Conservation (phyloP, 2,888 invertebrate species). For the Himalopsyche kuldschensis region DNA sequence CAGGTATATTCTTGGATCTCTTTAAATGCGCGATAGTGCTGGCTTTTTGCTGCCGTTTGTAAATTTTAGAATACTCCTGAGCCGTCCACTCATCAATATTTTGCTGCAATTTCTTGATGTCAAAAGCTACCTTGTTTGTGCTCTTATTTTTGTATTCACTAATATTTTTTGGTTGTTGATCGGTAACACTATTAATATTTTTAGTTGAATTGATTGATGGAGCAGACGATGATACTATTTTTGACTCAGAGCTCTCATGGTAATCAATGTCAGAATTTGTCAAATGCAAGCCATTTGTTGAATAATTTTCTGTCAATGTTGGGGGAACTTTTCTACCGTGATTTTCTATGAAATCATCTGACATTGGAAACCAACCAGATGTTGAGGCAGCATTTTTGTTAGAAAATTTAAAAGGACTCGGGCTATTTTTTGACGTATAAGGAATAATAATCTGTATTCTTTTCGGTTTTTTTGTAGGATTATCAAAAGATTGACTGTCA, state of each 20-base stretch:
- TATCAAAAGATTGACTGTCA: neutral
- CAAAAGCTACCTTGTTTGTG: conserved; percentile 62
- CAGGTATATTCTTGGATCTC: conserved; percentile 75
- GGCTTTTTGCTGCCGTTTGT: conserved; percentile 54
- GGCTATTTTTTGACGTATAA: conserved; percentile 66
- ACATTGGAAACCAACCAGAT: conserved; percentile 45
- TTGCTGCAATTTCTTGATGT: conserved; percentile 74
- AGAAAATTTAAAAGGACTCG: conserved; percentile 56
- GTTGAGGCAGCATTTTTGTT: conserved; percentile 46
- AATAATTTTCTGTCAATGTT: conserved; percentile 45
- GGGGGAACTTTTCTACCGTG: conserved; percentile 58
- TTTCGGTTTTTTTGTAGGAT: conserved; percentile 57
- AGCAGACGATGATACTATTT: conserved; percentile 51
- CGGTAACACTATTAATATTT: conserved; percentile 44
- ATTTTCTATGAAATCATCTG: conserved; percentile 47
- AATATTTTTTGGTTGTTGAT: conserved; percentile 41
- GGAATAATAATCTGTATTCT: conserved; percentile 81
- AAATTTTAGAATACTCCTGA: conserved; percentile 66
- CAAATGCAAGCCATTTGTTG: conserved; percentile 47
- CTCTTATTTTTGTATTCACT: neutral
- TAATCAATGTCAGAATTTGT: conserved; percentile 49
- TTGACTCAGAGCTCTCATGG: conserved; percentile 56
- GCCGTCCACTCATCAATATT: conserved; percentile 86
- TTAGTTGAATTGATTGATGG: conserved; percentile 44
- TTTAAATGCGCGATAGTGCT: conserved; percentile 62